phyloP scores from a whole-genome alignment of 2,113 vertebrate species.

The Manacus vitellinus region DNA sequence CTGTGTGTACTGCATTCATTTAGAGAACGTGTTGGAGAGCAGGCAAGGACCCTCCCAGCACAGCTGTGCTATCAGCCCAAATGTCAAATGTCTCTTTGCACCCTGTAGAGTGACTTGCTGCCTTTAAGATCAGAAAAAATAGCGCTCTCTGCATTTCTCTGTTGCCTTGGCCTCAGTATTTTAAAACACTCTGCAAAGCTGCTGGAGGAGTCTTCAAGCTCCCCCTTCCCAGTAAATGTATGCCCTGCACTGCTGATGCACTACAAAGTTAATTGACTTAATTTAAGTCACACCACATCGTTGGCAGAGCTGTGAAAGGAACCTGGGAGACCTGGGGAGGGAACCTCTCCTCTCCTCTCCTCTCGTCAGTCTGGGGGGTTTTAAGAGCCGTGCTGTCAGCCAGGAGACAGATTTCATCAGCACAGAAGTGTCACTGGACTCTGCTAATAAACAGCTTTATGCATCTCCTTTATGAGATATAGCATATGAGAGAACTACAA shows the following conservation, averaged over 20 bases:
- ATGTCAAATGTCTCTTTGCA: neutral
- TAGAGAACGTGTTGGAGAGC: neutral
- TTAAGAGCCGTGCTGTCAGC: neutral
- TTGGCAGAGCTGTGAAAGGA: slow-evolving; percentile 43
- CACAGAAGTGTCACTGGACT: neutral
- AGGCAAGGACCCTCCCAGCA: neutral
- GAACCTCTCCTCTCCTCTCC: neutral
- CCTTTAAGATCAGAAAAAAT: neutral
- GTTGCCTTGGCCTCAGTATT: neutral
- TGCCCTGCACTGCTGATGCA: neutral
- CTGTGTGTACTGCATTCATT: neutral
- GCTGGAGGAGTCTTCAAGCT: neutral
- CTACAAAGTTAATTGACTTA: neutral
- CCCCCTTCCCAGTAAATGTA: neutral
- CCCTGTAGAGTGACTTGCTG: neutral
- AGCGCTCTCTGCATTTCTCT: neutral
- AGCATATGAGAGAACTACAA: neutral
- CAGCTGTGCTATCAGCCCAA: neutral
- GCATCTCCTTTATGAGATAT: neutral
- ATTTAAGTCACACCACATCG: slow-evolving; percentile 11
- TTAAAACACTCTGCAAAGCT: neutral
- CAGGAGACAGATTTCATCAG: neutral
- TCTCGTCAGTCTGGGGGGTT: neutral
- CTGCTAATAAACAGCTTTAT: neutral
- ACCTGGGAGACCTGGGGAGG: slow-evolving; percentile 31